Evolutionary conservation across 1,140 invertebrate genomes (phyloP).

Genomic region (Laupala kohalensis): DNA sequence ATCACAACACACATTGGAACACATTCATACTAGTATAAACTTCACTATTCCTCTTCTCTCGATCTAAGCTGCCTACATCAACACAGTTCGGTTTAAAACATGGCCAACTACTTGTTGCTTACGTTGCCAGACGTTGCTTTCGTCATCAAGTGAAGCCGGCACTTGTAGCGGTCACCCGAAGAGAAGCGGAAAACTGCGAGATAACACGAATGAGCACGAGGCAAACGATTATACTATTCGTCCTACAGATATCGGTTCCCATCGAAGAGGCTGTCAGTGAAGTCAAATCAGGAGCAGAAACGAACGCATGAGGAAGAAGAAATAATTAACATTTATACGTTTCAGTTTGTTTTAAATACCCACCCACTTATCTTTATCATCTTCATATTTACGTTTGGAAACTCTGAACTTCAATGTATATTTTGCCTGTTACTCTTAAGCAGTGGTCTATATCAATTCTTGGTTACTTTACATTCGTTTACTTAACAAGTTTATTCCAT

Average conservation of each 20-base stretch:
- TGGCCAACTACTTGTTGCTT: slow-evolving; percentile 11
- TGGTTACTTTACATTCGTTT: no score
- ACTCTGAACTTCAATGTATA: no score
- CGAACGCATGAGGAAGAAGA: no score
- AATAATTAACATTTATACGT: no score
- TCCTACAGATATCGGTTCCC: neutral
- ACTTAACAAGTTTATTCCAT: no score
- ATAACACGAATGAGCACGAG: neutral
- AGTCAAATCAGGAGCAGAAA: no score
- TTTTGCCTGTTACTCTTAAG: no score
- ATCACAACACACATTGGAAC: neutral
- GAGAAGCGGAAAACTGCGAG: neutral
- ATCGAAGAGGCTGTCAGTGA: no score
- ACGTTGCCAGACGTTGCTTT: neutral
- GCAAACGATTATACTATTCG: neutral
- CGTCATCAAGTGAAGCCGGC: slow-evolving; percentile 5
- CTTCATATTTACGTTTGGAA: no score
- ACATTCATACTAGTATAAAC: neutral
- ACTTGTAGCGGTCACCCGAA: slow-evolving; percentile 1
- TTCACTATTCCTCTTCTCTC: neutral
- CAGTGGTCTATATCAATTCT: no score
- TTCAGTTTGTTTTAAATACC: no score
- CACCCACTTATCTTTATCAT: no score
- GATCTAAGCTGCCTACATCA: neutral
- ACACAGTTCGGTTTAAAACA: slow-evolving; percentile 6